Conservation (phyloP, 2,888 invertebrate genomes). For the Minunthozetes semirufus region DNA sequence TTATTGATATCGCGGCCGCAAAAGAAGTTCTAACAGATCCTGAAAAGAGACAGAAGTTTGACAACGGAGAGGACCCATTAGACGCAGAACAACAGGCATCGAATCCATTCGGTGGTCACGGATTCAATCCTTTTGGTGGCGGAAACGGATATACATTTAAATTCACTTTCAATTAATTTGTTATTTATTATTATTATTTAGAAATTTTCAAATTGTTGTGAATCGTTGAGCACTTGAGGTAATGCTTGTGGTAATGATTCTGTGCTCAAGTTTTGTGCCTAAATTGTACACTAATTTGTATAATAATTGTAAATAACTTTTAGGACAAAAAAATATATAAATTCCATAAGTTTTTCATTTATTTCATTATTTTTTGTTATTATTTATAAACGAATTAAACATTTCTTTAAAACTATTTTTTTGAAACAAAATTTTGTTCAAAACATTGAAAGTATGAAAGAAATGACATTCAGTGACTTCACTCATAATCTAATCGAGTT, state of each 20-base stretch:
- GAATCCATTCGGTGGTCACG: slow-evolving; percentile 60
- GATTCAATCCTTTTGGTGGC: slow-evolving; percentile 63
- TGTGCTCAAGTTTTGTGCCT: slow-evolving; percentile 14
- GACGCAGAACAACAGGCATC: slow-evolving; percentile 75
- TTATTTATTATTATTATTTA: background rate
- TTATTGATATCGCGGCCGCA: slow-evolving; percentile 96
- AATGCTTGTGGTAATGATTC: background rate
- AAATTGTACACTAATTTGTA: slow-evolving; percentile 25
- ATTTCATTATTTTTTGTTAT: background rate
- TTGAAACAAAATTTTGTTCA: background rate
- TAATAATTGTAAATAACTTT: slow-evolving; percentile 15
- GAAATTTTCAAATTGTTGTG: background rate
- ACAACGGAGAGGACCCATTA: slow-evolving; percentile 89
- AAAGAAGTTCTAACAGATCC: slow-evolving; percentile 79
- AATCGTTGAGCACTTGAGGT: background rate
- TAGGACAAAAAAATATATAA: background rate
- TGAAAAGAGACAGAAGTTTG: slow-evolving; percentile 82
- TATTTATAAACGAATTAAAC: background rate
- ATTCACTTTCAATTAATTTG: slow-evolving; percentile 9
- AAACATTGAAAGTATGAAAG: background rate
- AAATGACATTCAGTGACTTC: background rate
- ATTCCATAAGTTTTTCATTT: background rate
- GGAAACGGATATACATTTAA: slow-evolving; percentile 3
- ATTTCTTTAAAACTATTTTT: background rate
- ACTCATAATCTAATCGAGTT: background rate